A percentile compares a stretch with the other conserved stretches of the same genome.
phyloP scores from a whole-genome alignment of 1,140 invertebrate species.

The Drosophila teissieri region DNA sequence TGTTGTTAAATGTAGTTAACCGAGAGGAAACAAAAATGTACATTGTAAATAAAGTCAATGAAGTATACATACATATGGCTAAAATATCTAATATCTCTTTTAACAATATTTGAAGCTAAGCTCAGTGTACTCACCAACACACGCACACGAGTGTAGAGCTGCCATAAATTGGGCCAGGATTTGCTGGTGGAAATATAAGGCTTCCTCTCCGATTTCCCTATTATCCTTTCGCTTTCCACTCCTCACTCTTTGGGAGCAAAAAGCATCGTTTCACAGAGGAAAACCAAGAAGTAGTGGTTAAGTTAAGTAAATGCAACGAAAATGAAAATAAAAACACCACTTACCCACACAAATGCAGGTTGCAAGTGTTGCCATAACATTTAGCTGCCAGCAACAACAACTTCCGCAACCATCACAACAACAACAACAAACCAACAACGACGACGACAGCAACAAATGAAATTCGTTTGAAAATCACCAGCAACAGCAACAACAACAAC shows the following conservation, averaged over 20 bases:
- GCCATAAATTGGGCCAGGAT: constrained; percentile 24
- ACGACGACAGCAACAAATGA: constrained; percentile 13
- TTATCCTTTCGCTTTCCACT: constrained; percentile 4
- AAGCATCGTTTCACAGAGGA: not conserved
- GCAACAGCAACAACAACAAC: constrained; percentile 17
- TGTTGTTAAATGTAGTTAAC: no score
- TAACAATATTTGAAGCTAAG: not conserved
- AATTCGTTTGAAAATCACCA: constrained; percentile 24
- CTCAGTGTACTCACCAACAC: constrained; percentile 18
- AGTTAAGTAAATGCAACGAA: not conserved
- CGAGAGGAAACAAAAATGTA: no score
- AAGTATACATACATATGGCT: no score
- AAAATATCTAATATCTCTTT: no score
- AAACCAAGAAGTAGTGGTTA: not conserved
- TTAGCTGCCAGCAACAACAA: constrained; percentile 32
- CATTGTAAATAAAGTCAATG: no score
- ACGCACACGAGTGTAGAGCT: constrained; percentile 24
- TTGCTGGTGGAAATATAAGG: constrained; percentile 23
- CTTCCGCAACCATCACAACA: constrained; percentile 7
- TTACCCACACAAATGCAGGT: constrained; percentile 48
- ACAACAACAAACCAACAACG: constrained; percentile 8
- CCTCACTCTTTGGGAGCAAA: constrained; percentile 10
- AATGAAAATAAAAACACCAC: constrained; percentile 11
- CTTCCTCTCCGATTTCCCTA: constrained; percentile 2
- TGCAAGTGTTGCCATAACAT: constrained; percentile 66